These are phyloP conservation scores for Bradypodion pumilum DNA, from an alignment of 2,797 vertebrate species.

Conservation along the genomic window DNA sequence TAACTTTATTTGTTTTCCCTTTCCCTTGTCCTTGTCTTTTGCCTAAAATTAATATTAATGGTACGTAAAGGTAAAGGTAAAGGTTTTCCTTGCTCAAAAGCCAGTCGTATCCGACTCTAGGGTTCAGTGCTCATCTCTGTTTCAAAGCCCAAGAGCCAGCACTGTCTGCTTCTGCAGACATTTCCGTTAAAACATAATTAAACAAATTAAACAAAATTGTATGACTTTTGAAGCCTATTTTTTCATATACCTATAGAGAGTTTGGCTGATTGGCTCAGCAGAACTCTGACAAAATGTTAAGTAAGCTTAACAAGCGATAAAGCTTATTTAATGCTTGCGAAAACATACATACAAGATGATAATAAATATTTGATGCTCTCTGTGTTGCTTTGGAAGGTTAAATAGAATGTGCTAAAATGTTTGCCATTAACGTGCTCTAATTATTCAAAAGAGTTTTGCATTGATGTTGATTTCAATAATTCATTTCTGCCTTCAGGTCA, in stretches of 20 bases:
- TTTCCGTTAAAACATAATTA: no score
- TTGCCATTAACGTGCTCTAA: constrained; percentile 68
- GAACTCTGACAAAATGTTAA: neutral
- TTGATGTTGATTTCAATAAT: constrained; percentile 61
- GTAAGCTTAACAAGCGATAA: constrained; percentile 34
- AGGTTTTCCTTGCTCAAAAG: no score
- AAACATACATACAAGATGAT: constrained; percentile 13
- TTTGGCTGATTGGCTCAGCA: neutral
- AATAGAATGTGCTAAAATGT: constrained; percentile 43
- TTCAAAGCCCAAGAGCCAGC: no score
- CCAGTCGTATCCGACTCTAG: no score
- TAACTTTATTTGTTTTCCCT: no score
- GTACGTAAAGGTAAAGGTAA: no score
- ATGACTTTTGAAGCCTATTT: neutral
- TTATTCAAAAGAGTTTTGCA: constrained; percentile 64
- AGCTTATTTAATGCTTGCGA: constrained; percentile 53
- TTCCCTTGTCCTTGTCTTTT: no score
- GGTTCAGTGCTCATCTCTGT: no score
- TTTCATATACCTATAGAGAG: no score
- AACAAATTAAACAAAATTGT: no score
- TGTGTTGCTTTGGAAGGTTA: constrained; percentile 60
- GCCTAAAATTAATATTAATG: no score
- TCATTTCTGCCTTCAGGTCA: constrained; percentile 67
- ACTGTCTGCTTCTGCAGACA: no score
- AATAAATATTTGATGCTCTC: constrained; percentile 67